Evolutionary conservation across 2,113 vertebrate genomes (phyloP), one percentile per base, ranked within the genome.

Genomic region (Trinectes maculatus): DNA sequence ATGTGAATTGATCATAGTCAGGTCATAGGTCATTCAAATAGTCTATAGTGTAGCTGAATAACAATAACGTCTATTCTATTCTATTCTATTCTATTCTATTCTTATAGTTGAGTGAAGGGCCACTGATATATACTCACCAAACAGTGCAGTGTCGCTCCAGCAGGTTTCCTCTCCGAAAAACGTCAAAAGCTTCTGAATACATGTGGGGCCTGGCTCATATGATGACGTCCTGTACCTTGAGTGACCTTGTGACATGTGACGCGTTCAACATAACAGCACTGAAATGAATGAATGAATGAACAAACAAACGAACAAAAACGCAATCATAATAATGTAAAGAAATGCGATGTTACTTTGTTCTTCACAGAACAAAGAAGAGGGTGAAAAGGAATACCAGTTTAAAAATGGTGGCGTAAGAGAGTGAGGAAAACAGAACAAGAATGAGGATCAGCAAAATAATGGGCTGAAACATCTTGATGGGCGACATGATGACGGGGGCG

Each of bases 361-460:
- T 75, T 94, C 95, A 99, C 92, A 99, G 92, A 87, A 99, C 98
- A 93, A 99, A 99, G 92, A 99, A 99, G 77, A 99, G 94, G 79
- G 98, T 93, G 70, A 93, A 93, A 93, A 99, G 96, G 85, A 99
- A 99, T 85, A 99, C 96, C 91, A 99, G 91, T 92, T 99, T 99
- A 93, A 99, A 99, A 93, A 99, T 98, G 84, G 98, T 99, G 89
- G 96, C 95, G 87, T 99, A 99, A 72, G 97, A 99, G 88, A 99
- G 95, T 56, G 97, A 99, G 74, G 98, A 99, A 92, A 99, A 99
- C 91, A 99, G 94, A 92, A 99, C 97, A 82, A 99, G 96, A 85
- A 99, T 99, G 93, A 99, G 98, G 90, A 99, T 99, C 90, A 99
- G 94, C 92, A 99, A 95, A 96, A 99, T 99, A 92, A 99, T 98